These are phyloP conservation scores for Gila robusta DNA, from an alignment of 2,797 vertebrate species.

Conservation along the genomic window DNA sequence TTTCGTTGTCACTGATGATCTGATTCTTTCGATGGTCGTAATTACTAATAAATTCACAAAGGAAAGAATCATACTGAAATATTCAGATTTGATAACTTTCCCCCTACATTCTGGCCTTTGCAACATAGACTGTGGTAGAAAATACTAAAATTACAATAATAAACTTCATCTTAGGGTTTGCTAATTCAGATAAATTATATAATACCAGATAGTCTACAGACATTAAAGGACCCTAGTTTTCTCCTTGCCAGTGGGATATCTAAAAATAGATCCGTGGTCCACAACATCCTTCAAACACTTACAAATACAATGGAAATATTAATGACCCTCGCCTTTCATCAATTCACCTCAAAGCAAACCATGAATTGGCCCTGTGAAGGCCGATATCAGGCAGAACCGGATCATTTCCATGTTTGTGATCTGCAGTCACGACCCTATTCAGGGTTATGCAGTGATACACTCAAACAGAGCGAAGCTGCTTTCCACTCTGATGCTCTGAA, in stretches of 20 bases:
- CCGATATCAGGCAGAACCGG: conserved; percentile 15
- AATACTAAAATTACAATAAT: neutral
- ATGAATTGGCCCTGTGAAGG: conserved; percentile 3
- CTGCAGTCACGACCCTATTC: conserved; percentile 58
- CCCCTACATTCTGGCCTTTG: neutral
- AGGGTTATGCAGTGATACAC: conserved; percentile 19
- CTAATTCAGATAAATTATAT: conserved; percentile 14
- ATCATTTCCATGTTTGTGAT: conserved; percentile 62
- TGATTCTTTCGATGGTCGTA: neutral
- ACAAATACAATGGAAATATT: conserved; percentile 49
- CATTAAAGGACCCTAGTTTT: conserved; percentile 50
- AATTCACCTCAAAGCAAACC: conserved; percentile 40
- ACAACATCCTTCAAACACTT: conserved; percentile 33
- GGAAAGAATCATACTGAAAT: neutral
- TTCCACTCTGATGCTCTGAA: conserved; percentile 31
- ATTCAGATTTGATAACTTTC: neutral
- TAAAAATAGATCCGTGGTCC: conserved; percentile 57
- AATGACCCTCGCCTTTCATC: conserved; percentile 52
- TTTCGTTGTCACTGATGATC: neutral
- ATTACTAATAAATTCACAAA: neutral
- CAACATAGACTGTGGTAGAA: neutral
- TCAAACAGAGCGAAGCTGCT: neutral
- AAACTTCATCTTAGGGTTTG: conserved; percentile 21
- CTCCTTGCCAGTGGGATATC: conserved; percentile 50
- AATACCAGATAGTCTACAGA: conserved; percentile 38